A percentile compares a stretch with the other conserved stretches of the same genome.
These are phyloP conservation scores for Ceratosolen solmsi DNA, from an alignment of 1,140 invertebrate species.

Conservation along the genomic window DNA sequence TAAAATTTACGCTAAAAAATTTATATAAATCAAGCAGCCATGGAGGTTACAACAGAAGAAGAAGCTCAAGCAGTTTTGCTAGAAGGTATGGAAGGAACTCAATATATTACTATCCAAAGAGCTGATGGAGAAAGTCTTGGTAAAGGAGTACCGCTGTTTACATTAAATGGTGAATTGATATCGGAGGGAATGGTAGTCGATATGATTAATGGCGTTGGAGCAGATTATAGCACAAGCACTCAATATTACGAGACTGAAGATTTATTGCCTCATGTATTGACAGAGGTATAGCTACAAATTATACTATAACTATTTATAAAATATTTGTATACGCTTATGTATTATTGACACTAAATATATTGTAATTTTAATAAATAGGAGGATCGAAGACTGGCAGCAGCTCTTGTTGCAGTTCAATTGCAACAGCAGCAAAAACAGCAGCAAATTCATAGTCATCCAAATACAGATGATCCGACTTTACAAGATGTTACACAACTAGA, in stretches of 20 bases:
- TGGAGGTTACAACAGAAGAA: slow-evolving; percentile 68
- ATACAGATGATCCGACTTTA: slow-evolving; percentile 63
- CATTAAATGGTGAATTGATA: slow-evolving; percentile 66
- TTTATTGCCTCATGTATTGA: slow-evolving; percentile 68
- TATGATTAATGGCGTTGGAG: slow-evolving; percentile 69
- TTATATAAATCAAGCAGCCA: slow-evolving; percentile 39
- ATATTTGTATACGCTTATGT: slow-evolving; percentile 11
- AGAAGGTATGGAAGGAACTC: slow-evolving; percentile 69
- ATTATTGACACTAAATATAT: slow-evolving; percentile 9
- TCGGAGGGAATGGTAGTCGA: slow-evolving; percentile 73
- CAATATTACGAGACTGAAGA: slow-evolving; percentile 73
- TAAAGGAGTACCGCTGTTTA: slow-evolving; percentile 68
- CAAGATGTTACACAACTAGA: slow-evolving; percentile 67
- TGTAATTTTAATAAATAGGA: slow-evolving; percentile 63
- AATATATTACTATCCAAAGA: slow-evolving; percentile 73
- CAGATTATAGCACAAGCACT: slow-evolving; percentile 64
- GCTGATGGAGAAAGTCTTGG: slow-evolving; percentile 67
- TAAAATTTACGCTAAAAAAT: background rate
- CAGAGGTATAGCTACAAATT: slow-evolving; percentile 61
- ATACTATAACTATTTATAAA: slow-evolving; percentile 21
- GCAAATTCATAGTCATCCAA: slow-evolving; percentile 61
- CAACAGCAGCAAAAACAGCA: slow-evolving; percentile 73
- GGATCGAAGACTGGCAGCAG: slow-evolving; percentile 73
- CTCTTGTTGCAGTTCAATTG: slow-evolving; percentile 74
- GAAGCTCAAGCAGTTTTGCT: slow-evolving; percentile 68